Percentiles rank a stretch among this genome's conserved stretches.
phyloP scores from a whole-genome alignment of 2,888 invertebrate species.

The Drosophila birchii region DNA sequence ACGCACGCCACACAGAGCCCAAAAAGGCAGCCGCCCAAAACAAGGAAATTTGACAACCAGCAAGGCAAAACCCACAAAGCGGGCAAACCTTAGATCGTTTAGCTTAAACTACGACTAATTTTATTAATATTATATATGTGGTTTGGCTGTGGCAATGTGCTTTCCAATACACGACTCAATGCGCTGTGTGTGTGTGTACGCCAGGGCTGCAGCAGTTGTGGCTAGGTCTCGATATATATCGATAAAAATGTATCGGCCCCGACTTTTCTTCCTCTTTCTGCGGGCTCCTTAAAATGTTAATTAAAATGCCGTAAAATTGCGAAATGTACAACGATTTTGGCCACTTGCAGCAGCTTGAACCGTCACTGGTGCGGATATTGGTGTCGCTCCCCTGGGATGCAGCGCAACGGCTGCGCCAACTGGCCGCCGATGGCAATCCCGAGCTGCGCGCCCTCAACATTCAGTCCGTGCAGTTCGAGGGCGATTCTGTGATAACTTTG shows the following conservation, averaged over 20 bases:
- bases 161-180: constrained; percentile 9
- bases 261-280: constrained; percentile 20
- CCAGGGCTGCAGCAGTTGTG: constrained; percentile 30
- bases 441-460: constrained; percentile 96
- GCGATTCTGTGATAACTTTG: constrained; percentile 91
- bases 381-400: constrained; percentile 98
- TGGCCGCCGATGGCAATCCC: constrained; percentile 95
- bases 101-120: background rate
- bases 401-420: constrained; percentile 94
- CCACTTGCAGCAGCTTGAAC: constrained; percentile 87
- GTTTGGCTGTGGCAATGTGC: constrained; percentile 10
- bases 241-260: constrained; percentile 7
- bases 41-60: constrained; percentile 17
- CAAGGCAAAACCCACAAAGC: too few relatives aligned
- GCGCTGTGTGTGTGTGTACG: constrained; percentile 14
- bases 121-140: background rate
- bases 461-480: constrained; percentile 97
- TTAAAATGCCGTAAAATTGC: constrained; percentile 32
- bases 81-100: background rate
- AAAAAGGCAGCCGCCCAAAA: constrained; percentile 66
- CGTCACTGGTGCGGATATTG: constrained; percentile 96
- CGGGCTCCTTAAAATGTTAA: constrained; percentile 35
- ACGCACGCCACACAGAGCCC: constrained; percentile 40
- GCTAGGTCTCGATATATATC: constrained; percentile 16
- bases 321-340: constrained; percentile 20